Conservation (phyloP, 2,888 invertebrate species). For the Myopa testacea region DNA sequence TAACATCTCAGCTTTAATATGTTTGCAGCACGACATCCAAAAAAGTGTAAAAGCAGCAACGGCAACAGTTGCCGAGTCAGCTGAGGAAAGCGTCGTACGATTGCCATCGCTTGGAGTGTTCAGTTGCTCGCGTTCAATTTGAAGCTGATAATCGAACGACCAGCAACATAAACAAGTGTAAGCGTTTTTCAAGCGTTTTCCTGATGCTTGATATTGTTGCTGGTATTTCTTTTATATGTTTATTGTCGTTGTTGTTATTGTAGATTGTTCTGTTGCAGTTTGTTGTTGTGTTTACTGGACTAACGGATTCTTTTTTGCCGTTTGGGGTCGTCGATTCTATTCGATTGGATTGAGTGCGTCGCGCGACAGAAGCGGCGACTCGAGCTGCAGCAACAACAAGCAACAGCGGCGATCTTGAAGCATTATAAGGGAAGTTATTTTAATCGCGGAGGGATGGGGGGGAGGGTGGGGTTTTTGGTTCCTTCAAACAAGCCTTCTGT, state of each 20-base stretch:
- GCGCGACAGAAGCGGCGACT: not conserved
- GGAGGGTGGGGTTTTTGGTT: no score
- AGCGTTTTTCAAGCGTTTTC: not conserved
- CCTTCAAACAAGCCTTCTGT: no score
- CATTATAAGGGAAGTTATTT: no score
- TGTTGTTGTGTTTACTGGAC: not conserved
- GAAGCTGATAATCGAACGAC: conserved; percentile 12
- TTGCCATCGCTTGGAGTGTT: conserved; percentile 19
- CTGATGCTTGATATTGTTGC: not conserved
- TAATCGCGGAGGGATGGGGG: no score
- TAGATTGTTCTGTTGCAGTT: conserved; percentile 1
- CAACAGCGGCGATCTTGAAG: no score
- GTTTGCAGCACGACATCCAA: no score
- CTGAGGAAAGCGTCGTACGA: not conserved
- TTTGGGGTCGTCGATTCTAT: not conserved
- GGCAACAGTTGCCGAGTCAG: not conserved
- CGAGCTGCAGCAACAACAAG: no score
- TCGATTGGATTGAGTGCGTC: conserved; percentile 13
- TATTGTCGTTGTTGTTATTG: not conserved
- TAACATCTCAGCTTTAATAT: no score
- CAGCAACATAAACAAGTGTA: not conserved
- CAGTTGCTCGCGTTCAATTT: conserved; percentile 13
- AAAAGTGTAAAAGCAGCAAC: not conserved
- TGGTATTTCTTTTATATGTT: not conserved
- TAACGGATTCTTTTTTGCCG: not conserved